Evolutionary conservation across 2,797 vertebrate genomes (phyloP).

Genomic region (Pseudochirops corinnae): DNA sequence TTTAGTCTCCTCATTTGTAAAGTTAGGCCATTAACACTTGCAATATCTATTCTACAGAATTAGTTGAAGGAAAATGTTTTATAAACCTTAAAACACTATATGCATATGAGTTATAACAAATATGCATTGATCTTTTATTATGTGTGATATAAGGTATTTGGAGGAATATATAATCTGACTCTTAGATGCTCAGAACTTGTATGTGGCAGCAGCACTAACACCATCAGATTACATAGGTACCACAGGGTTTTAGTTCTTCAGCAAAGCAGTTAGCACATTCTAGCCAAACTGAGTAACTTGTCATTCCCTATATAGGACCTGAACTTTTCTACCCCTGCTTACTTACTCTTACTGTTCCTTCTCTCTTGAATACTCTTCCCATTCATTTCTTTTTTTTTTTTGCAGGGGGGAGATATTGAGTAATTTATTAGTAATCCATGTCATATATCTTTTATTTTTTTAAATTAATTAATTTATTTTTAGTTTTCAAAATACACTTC

Average conservation of each 20-base stretch:
- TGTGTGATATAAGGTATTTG: not conserved
- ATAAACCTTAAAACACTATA: not conserved
- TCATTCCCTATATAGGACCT: not conserved
- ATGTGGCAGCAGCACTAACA: not conserved
- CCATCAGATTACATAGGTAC: not conserved
- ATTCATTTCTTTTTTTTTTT: not conserved
- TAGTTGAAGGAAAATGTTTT: not conserved
- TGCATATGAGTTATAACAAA: not conserved
- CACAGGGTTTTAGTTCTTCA: not conserved
- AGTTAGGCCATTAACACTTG: not conserved
- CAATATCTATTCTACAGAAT: not conserved
- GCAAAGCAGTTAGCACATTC: not conserved
- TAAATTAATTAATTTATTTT: too few relatives aligned
- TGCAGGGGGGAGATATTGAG: too few relatives aligned
- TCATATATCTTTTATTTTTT: too few relatives aligned
- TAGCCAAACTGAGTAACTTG: not conserved
- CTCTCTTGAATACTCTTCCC: not conserved
- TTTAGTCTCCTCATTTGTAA: not conserved
- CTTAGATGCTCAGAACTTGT: not conserved
- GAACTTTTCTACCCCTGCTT: not conserved
- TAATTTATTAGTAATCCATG: too few relatives aligned
- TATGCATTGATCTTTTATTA: not conserved
- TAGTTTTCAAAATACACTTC: too few relatives aligned
- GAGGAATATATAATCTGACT: not conserved
- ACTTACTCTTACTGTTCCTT: not conserved